These are phyloP conservation scores for Stictocephala bisonia DNA, from an alignment of 2,888 invertebrate species.

Conservation along the genomic window DNA sequence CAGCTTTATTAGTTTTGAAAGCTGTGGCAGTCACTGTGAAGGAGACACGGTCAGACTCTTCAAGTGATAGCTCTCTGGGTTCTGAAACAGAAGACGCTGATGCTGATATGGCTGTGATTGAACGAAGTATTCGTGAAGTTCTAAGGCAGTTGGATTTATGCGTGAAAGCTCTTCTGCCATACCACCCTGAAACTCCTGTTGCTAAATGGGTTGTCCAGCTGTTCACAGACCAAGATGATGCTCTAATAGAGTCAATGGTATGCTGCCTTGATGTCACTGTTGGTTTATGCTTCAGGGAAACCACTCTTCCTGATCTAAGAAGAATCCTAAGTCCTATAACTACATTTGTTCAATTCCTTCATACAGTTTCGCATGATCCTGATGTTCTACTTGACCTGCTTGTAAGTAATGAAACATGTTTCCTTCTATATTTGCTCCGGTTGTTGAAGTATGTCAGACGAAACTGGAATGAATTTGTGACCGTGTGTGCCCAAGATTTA, in stretches of 20 bases:
- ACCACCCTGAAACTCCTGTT: conserved; percentile 88
- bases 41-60: conserved; percentile 86
- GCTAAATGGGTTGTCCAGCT: conserved; percentile 89
- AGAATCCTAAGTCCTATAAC: conserved; percentile 86
- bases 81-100: conserved; percentile 88
- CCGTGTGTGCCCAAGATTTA: conserved; percentile 78
- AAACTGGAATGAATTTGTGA: conserved; percentile 86
- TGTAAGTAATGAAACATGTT: conserved; percentile 92
- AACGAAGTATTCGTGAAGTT: conserved; percentile 86
- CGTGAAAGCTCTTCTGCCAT: conserved; percentile 82
- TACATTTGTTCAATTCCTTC: conserved; percentile 88
- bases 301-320: conserved; percentile 82
- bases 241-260: conserved; percentile 91
- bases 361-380: conserved; percentile 73
- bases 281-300: conserved; percentile 84
- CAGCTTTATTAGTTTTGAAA: conserved; percentile 87
- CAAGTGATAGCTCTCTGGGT: conserved; percentile 83
- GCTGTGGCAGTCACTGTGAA: conserved; percentile 91
- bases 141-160: conserved; percentile 84
- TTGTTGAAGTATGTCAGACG: conserved; percentile 86
- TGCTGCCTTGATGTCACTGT: conserved; percentile 90
- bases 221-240: conserved; percentile 92
- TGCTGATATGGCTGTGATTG: conserved; percentile 90
- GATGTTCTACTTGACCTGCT: conserved; percentile 78
- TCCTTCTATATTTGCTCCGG: conserved; percentile 83